These are phyloP conservation scores for Enhydra lutris DNA, from an alignment of 2,113 vertebrate species.

Conservation along the genomic window DNA sequence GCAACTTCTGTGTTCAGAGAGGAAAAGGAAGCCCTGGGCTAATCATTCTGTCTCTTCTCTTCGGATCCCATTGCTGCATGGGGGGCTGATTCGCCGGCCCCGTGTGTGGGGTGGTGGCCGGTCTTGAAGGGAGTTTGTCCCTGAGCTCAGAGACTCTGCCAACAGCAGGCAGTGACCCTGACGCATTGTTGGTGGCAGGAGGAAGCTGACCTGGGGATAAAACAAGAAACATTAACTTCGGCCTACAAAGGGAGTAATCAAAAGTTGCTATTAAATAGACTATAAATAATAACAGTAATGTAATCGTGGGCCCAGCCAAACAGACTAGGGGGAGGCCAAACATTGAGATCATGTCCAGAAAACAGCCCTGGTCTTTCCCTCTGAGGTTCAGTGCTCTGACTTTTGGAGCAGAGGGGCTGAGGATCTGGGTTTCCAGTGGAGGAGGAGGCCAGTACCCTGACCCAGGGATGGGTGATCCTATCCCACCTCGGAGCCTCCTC, in stretches of 20 bases:
- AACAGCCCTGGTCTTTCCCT: neutral
- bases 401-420: neutral
- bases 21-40: neutral
- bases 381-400: neutral
- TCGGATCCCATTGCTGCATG: fast-evolving
- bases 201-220: neutral
- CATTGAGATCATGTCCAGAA: neutral
- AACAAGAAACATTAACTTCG: neutral
- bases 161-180: neutral
- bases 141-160: neutral
- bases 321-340: neutral
- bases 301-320: neutral
- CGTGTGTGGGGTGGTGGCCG: fast-evolving
- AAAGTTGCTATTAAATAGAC: neutral
- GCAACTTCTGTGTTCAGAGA: neutral
- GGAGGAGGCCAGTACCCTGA: neutral
- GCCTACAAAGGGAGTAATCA: neutral
- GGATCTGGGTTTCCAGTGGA: neutral
- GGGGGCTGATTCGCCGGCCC: too few relatives aligned
- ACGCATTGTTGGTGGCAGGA: neutral
- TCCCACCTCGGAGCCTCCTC: too few relatives aligned
- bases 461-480: fast-evolving
- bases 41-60: neutral
- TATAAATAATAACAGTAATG: neutral
- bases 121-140: neutral